Evolutionary conservation across 1,140 invertebrate species (phyloP).

Genomic region (Cydia pomonella): DNA sequence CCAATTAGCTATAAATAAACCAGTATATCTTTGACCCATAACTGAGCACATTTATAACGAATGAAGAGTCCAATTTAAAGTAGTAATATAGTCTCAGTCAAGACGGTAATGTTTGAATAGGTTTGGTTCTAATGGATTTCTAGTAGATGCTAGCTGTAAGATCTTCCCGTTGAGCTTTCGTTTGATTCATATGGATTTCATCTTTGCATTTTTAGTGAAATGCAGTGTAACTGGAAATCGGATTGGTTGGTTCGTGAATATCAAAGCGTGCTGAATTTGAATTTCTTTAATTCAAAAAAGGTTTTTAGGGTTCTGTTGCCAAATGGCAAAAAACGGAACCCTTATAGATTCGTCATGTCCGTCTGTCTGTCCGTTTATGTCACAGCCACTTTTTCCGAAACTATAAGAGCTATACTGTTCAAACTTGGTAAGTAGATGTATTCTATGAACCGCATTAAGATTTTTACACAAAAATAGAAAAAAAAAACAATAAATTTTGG

Average conservation of each 20-base stretch:
- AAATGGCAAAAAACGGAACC: too few relatives aligned
- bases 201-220: slow-evolving; percentile 9
- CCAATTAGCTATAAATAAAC: background rate
- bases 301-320: too few relatives aligned
- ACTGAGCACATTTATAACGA: background rate
- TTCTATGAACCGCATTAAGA: too few relatives aligned
- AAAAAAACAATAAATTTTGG: too few relatives aligned
- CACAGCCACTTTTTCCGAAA: too few relatives aligned
- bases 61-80: background rate
- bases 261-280: background rate
- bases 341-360: too few relatives aligned
- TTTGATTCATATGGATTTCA: background rate
- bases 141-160: background rate
- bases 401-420: too few relatives aligned
- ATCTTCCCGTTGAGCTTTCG: background rate
- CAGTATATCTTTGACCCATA: background rate
- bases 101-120: background rate
- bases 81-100: background rate
- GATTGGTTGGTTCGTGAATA: background rate
- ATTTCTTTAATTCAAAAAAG: background rate
- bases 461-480: too few relatives aligned
- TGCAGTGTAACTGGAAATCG: background rate
- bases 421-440: too few relatives aligned
- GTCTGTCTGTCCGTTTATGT: too few relatives aligned
- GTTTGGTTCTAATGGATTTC: background rate